A percentile compares a stretch with the other conserved stretches of the same genome.
phyloP scores from a whole-genome alignment of 2,113 vertebrate species.

The Phalacrocorax brasilianus region DNA sequence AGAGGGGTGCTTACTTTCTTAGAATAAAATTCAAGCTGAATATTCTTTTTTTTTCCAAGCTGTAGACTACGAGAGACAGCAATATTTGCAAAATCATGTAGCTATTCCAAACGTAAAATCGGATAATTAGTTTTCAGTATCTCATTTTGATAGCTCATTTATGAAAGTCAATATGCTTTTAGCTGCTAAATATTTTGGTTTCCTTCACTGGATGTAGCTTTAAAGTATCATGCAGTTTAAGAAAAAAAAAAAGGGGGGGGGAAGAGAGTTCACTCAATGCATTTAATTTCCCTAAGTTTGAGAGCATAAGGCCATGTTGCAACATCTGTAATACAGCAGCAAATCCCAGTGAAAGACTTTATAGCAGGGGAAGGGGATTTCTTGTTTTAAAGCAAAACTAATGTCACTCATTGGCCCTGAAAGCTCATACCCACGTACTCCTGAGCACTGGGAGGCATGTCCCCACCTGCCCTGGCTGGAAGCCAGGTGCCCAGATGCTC shows the following conservation, averaged over 20 bases:
- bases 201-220: neutral
- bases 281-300: neutral
- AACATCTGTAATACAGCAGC: neutral
- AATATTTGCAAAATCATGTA: neutral
- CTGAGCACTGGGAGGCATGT: rapidly evolving
- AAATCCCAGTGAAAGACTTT: neutral
- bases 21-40: neutral
- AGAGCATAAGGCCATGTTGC: rapidly evolving
- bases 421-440: rapidly evolving
- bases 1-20: neutral
- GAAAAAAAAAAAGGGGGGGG: neutral
- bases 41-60: neutral
- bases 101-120: neutral
- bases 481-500: neutral
- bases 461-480: neutral
- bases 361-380: neutral
- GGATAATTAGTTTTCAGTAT: neutral
- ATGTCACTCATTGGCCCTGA: neutral
- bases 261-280: neutral
- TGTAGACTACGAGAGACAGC: neutral
- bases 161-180: neutral
- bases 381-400: neutral
- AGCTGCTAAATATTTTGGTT: neutral
- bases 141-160: neutral
- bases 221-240: neutral